Percentiles rank a stretch among this genome's conserved stretches.
Conservation (phyloP, 2,888 invertebrate genomes). For the Drosophila mercatorum region DNA sequence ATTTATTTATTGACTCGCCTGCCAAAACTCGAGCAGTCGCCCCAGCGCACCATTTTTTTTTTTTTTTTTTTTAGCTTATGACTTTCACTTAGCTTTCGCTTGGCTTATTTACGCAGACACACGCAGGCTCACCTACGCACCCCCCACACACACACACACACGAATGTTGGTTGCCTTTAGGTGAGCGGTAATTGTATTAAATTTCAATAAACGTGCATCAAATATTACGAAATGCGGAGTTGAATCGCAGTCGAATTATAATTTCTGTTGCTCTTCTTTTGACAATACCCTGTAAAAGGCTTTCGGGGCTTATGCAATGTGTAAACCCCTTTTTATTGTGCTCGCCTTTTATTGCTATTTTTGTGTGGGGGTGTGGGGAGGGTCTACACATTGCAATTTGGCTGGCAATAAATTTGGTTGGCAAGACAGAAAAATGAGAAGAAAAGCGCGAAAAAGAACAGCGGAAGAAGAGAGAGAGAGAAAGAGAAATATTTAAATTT, state of each 20-base stretch:
- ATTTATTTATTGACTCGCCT: conserved; percentile 74
- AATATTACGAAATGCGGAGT: conserved; percentile 49
- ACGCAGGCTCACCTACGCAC: not conserved
- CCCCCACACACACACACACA: not conserved
- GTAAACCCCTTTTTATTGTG: conserved; percentile 46
- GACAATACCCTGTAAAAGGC: conserved; percentile 15
- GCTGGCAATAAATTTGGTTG: conserved; percentile 67
- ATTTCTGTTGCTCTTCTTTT: not conserved
- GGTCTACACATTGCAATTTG: conserved; percentile 50
- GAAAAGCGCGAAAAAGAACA: conserved; percentile 18
- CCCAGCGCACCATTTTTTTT: conserved; percentile 32
- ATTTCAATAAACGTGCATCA: conserved; percentile 66
- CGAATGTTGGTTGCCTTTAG: conserved; percentile 11
- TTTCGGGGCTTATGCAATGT: conserved; percentile 36
- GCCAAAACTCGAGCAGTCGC: conserved; percentile 39
- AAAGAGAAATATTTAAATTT: conserved; percentile 69
- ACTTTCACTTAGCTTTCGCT: conserved; percentile 60
- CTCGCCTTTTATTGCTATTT: conserved; percentile 17
- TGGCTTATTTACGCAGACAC: conserved; percentile 27
- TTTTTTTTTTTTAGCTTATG: conserved; percentile 50
- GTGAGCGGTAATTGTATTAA: conserved; percentile 70
- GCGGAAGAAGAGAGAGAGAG: conserved; percentile 23
- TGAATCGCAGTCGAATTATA: conserved; percentile 22
- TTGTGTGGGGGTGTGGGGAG: accelerated
- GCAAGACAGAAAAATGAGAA: conserved; percentile 45